These are phyloP conservation scores for Clitarchus hookeri DNA, from an alignment of 2,888 invertebrate genomes.

Conservation along the genomic window DNA sequence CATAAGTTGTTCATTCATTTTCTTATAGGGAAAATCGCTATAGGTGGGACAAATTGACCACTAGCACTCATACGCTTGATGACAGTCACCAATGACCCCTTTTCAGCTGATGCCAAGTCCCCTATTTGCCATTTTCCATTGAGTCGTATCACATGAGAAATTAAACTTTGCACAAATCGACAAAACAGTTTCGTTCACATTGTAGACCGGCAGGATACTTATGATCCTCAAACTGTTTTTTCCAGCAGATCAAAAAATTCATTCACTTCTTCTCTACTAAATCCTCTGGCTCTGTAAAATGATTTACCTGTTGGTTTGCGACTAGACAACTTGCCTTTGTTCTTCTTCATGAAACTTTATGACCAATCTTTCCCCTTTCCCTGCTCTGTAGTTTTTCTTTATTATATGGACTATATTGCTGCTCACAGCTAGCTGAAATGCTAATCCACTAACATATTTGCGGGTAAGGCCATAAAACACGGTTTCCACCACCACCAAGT, in stretches of 20 bases:
- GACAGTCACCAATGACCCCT: slow-evolving; percentile 11
- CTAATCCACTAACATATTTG: slow-evolving; percentile 11
- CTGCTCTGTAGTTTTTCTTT: not conserved
- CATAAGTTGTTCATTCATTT: slow-evolving; percentile 43
- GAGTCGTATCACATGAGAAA: slow-evolving; percentile 45
- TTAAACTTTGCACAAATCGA: slow-evolving; percentile 43
- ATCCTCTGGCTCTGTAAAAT: slow-evolving; percentile 37
- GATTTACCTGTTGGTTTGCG: slow-evolving; percentile 34
- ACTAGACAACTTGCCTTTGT: not conserved
- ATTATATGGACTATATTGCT: slow-evolving; percentile 12
- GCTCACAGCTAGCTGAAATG: slow-evolving; percentile 19
- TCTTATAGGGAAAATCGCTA: slow-evolving; percentile 43
- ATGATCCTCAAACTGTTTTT: not conserved
- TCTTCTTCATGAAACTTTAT: not conserved
- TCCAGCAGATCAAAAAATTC: slow-evolving; percentile 33
- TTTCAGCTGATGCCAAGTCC: slow-evolving; percentile 46
- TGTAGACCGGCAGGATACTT: slow-evolving; percentile 39
- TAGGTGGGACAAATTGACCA: not conserved
- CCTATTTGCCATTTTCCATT: slow-evolving; percentile 50
- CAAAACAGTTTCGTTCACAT: slow-evolving; percentile 51
- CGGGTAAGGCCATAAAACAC: not conserved
- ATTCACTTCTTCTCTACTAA: slow-evolving; percentile 35
- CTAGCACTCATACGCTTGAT: slow-evolving; percentile 23
- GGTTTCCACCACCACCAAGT: not conserved
- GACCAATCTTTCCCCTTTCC: slow-evolving; percentile 18